Evolutionary conservation across 2,888 invertebrate species (phyloP).

Genomic region (Phorcus lineatus): DNA sequence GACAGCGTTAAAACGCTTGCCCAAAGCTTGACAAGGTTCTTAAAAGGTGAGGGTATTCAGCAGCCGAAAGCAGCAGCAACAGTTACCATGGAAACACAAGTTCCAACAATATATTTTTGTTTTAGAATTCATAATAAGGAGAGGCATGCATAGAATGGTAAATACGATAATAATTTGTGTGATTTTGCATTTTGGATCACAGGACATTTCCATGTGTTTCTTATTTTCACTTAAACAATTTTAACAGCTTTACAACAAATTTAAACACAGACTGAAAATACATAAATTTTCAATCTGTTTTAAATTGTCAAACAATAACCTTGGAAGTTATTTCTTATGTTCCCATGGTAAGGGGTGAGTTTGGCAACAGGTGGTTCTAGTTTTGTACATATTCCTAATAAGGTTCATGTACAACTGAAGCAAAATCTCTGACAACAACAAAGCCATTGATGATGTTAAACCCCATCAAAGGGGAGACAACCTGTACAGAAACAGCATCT

Average conservation of each 20-base stretch:
- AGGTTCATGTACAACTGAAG: not conserved
- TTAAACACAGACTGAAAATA: no score
- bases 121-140: no score
- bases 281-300: no score
- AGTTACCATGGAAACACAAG: slow-evolving; percentile 6
- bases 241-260: no score
- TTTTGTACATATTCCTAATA: not conserved
- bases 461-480: slow-evolving; percentile 12
- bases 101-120: no score
- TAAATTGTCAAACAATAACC: no score
- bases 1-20: not conserved
- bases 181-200: no score
- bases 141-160: no score
- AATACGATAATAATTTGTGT: no score
- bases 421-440: slow-evolving; percentile 17
- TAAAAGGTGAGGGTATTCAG: not conserved
- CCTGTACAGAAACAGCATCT: slow-evolving; percentile 3
- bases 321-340: not conserved
- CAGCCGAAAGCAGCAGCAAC: slow-evolving; percentile 9
- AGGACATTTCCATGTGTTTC: no score
- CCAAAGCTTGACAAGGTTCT: slow-evolving; percentile 5
- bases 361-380: not conserved
- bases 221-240: no score
- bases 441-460: not conserved
- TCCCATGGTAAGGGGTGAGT: slow-evolving; percentile 1